These are phyloP conservation scores for Petrocephalus schoutedeni DNA, from an alignment of 2,797 vertebrate genomes.

Conservation along the genomic window DNA sequence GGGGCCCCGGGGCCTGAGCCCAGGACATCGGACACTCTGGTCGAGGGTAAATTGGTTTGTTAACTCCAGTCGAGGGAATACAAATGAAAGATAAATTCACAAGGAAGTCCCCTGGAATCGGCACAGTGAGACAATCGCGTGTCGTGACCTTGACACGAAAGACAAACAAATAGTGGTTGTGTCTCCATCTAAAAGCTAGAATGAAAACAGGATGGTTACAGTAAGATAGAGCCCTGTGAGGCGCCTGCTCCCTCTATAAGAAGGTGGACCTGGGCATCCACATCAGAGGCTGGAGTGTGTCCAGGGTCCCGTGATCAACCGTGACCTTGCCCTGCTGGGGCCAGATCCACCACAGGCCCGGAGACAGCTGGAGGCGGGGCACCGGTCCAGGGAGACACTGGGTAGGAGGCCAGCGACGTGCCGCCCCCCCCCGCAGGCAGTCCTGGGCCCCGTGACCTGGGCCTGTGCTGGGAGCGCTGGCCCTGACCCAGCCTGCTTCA, in stretches of 20 bases:
- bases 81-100: conserved; percentile 1
- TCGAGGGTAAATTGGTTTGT: background rate
- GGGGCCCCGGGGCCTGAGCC: background rate
- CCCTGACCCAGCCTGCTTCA: background rate
- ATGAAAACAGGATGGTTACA: background rate
- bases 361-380: background rate
- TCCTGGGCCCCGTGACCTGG: background rate
- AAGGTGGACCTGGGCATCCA: background rate
- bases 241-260: background rate
- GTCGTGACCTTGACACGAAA: background rate
- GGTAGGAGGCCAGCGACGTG: background rate
- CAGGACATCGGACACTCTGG: background rate
- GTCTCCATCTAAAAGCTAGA: background rate
- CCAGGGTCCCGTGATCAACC: background rate
- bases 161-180: background rate
- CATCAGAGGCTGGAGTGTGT: background rate
- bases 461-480: background rate
- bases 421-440: background rate
- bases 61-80: background rate
- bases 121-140: background rate
- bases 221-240: background rate
- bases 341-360: background rate
- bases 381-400: background rate
- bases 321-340: background rate
- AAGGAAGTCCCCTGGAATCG: background rate